phyloP scores from a whole-genome alignment of 2,797 vertebrate species.

The Loriculus beryllinus region DNA sequence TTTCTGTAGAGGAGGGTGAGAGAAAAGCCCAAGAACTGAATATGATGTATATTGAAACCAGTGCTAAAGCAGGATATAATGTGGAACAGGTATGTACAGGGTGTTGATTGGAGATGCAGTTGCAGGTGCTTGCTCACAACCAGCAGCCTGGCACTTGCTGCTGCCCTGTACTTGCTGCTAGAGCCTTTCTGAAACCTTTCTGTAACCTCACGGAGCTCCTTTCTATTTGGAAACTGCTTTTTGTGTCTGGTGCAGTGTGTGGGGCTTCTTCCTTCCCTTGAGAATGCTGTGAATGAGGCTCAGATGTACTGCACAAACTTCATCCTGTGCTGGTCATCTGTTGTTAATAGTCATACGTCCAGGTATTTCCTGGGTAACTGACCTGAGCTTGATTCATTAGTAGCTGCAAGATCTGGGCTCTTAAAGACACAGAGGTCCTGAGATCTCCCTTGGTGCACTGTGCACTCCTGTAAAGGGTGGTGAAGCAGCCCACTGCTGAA shows the following conservation, averaged over 20 bases:
- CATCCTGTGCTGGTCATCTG: neutral
- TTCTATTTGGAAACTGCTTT: neutral
- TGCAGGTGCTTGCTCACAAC: neutral
- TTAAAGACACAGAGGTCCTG: neutral
- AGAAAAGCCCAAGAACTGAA: slow-evolving; percentile 83
- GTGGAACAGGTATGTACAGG: slow-evolving; percentile 81
- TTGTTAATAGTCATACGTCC: neutral
- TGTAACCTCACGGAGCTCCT: neutral
- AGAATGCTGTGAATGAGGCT: neutral
- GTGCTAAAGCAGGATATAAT: slow-evolving; percentile 84
- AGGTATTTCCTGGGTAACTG: neutral
- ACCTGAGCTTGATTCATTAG: neutral
- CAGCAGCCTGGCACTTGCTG: neutral
- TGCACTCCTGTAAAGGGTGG: neutral
- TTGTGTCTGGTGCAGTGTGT: neutral
- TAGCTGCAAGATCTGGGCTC: neutral
- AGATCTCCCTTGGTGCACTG: neutral
- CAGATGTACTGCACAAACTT: neutral
- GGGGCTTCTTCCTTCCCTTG: neutral
- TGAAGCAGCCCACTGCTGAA: neutral
- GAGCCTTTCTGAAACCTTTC: neutral
- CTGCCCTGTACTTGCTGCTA: neutral
- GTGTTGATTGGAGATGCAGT: neutral
- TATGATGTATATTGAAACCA: slow-evolving; percentile 87
- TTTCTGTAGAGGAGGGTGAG: slow-evolving; percentile 85